Evolutionary conservation across 2,113 vertebrate species (phyloP).

Genomic region (Salvator merianae): DNA sequence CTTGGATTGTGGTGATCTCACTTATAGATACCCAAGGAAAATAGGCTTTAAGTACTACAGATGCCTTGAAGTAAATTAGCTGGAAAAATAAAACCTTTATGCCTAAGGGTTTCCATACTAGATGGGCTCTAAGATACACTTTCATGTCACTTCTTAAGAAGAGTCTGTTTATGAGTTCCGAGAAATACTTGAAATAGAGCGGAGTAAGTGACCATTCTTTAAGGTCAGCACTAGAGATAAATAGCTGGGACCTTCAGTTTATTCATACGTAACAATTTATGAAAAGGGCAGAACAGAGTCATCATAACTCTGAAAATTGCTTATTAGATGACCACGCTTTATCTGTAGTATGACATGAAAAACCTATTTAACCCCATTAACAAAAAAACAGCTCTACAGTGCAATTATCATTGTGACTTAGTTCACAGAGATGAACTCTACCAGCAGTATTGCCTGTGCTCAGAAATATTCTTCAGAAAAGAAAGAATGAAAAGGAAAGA

Average conservation of each 20-base stretch:
- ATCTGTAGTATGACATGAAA: neutral
- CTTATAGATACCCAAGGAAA: neutral
- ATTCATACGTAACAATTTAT: neutral
- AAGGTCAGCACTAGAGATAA: neutral
- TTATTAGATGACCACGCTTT: neutral
- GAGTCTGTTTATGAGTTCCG: neutral
- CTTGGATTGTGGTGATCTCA: neutral
- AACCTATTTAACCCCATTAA: neutral
- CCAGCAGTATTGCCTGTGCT: neutral
- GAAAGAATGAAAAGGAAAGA: too few species aligned
- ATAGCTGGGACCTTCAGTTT: neutral
- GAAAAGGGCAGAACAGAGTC: neutral
- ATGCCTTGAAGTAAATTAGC: too few species aligned
- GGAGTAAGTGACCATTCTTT: neutral
- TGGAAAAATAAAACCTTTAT: neutral
- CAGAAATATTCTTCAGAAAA: neutral
- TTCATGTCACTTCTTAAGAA: neutral
- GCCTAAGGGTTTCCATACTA: neutral
- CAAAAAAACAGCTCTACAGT: neutral
- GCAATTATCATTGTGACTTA: neutral
- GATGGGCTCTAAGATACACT: neutral
- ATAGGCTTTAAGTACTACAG: neutral
- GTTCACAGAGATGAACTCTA: neutral
- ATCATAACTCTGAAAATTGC: neutral
- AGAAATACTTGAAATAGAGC: neutral